Conservation (phyloP, 2,797 vertebrate species). For the Catamblyrhynchus diadema region DNA sequence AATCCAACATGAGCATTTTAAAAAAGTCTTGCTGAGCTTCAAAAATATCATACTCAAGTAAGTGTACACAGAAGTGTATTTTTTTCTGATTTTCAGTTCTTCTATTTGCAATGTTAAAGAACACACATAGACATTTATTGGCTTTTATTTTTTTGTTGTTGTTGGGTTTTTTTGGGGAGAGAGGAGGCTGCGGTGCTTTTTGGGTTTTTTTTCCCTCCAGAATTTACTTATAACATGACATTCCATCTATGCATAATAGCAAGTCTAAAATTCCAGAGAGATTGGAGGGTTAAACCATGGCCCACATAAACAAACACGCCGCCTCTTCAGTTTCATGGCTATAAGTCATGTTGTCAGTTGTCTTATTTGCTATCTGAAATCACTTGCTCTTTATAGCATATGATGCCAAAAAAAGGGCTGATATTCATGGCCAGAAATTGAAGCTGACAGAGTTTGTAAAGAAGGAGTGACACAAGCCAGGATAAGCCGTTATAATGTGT, state of each 20-base stretch:
- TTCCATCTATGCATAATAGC: background rate
- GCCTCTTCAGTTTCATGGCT: background rate
- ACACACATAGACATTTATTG: background rate
- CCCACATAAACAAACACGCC: background rate
- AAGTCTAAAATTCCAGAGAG: background rate
- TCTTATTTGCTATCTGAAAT: conserved; percentile 29
- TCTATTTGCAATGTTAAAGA: background rate
- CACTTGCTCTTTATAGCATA: background rate
- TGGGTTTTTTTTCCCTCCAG: background rate
- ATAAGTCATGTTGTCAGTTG: conserved; percentile 28
- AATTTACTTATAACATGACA: background rate
- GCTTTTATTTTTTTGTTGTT: background rate
- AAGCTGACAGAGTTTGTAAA: conserved; percentile 15
- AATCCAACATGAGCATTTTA: background rate
- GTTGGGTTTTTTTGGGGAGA: fast-evolving
- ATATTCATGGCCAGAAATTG: conserved; percentile 14
- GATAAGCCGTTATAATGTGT: background rate
- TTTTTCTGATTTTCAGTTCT: background rate
- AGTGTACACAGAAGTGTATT: background rate
- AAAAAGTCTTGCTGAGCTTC: background rate
- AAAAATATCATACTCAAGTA: background rate
- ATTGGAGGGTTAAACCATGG: background rate
- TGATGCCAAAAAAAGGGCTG: background rate
- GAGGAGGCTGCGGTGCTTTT: fast-evolving
- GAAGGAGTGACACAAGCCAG: background rate